Evolutionary conservation across 1,140 invertebrate species (phyloP), one percentile per base, ranked within the genome.

Genomic region (Ptiloglossa arizonensis): DNA sequence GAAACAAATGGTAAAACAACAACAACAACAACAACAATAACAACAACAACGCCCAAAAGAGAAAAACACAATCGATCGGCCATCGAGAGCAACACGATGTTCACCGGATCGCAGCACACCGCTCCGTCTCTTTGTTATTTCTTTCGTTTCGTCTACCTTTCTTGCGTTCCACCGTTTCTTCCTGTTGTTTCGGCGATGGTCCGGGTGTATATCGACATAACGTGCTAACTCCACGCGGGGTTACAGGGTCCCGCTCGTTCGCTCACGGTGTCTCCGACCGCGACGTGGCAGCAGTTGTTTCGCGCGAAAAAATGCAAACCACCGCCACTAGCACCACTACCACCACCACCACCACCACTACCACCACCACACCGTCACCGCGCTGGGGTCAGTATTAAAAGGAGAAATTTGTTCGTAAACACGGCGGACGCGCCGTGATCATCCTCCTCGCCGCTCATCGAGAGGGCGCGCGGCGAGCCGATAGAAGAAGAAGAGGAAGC

Each of bases 381-480:
- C n/a, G 63, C 22, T 6, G 22, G 66, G 29, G 73, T 68, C 73
- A 69, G 66, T 69, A 76, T 69, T 76, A 69, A 60, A 35, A 19
- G 54, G 73, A 22, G n/a, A n/a, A 22, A 52, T 52, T 22, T 52
- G 8, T 52, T 52, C 50, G 50, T 22, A 22, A 50, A 19, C 4
- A 38, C 9, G 35, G 35, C 35, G 22, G 9, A 2, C 50, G 50
- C 13, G 24, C n/a, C 50, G 2, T 22, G 48, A 22, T n/a, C n/a
- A n/a, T n/a, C n/a, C n/a, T n/a, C n/a, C n/a, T n/a, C n/a, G n/a
- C n/a, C n/a, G n/a, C n/a, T n/a, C n/a, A n/a, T n/a, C n/a, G n/a
- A n/a, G n/a, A n/a, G n/a, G n/a, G 5, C 19, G 50, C 22, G 50
- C 22, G 24, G 22, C 3, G 13, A 52, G 50, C 22, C 8, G 24